Base-by-base conservation (phyloP, 2,888 invertebrate genomes). In the Endotricha flammealis region DNA sequence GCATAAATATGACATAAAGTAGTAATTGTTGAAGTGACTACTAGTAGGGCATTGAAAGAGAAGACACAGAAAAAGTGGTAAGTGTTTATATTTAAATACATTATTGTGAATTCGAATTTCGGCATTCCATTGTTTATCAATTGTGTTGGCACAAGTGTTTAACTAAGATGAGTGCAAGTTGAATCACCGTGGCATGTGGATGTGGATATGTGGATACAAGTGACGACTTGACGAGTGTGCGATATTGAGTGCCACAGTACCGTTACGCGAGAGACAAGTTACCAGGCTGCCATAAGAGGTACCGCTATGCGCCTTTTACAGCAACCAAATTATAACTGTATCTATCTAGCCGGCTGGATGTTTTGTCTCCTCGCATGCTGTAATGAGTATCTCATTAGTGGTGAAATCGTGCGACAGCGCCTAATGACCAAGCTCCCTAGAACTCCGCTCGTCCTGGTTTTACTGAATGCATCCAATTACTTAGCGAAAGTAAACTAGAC, bases 291-390 rank as follows among this genome's bases (percentile, higher is more conserved):
- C 59, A 61, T 65, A 69, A 58, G 60, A 59, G 60, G 55, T 80
- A 80, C 81, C 79, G 81, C 78, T 78, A 74, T 41, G 40, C 56
- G 58, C 71, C 74, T 67, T 72, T 57, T 68, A 69, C 57, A 64
- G 63, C 64, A 53, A 60, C 57, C 70, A 65, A 77, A 77, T 68
- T 70, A 69, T 82, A 81, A 81, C 82, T 79, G 81, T 80, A 73
- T 59, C 66, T 80, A 73, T 59, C 66, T 62, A 63, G 50, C 53
- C 44, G 44, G 49, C 50, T 44, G 41, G 31, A 27, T 39, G 50
- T 60, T 60, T 56, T 59, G 59, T 56, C 62, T 61, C 54, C 43
- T 52, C 53, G 50, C 50, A 54, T 45, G 48, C 56, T 55, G 54
- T 48, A 49, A 58, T 51, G 49, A 47, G 56, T 61, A 58, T 64